These are phyloP conservation scores for Cheilosia urbana DNA, from an alignment of 2,888 invertebrate genomes.

Conservation along the genomic window DNA sequence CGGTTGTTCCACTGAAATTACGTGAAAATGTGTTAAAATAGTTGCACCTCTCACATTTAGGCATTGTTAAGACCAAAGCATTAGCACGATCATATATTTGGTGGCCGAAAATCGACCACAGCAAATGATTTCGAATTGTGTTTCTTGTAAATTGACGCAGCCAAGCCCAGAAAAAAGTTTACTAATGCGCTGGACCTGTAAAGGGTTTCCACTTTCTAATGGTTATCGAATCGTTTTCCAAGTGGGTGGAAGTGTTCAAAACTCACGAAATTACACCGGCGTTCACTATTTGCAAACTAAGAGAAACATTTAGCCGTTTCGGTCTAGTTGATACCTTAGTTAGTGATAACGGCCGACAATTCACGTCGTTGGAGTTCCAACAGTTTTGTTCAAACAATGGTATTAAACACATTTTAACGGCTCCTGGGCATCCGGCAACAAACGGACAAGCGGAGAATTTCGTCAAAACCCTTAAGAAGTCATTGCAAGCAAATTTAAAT, in stretches of 20 bases:
- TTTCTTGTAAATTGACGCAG: conserved; percentile 19
- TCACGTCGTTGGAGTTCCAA: conserved; percentile 25
- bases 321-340: conserved; percentile 54
- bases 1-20: no score
- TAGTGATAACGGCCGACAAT: conserved; percentile 57
- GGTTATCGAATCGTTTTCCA: conserved; percentile 44
- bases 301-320: conserved; percentile 37
- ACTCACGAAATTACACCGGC: conserved; percentile 15
- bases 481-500: conserved; percentile 18
- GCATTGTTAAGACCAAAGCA: no score
- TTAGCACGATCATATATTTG: no score
- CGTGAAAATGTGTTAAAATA: no score
- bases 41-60: no score
- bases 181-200: conserved; percentile 35
- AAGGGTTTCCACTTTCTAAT: conserved; percentile 29
- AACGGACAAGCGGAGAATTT: no score
- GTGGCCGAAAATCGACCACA: no score
- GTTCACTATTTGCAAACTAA: background rate
- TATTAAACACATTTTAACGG: conserved; percentile 14
- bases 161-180: conserved; percentile 21
- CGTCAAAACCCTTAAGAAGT: conserved; percentile 23
- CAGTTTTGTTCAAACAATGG: conserved; percentile 17
- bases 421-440: background rate
- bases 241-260: conserved; percentile 48
- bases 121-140: conserved; percentile 14